Evolutionary conservation across 2,888 invertebrate genomes (phyloP).

Genomic region (Tipula helvola): DNA sequence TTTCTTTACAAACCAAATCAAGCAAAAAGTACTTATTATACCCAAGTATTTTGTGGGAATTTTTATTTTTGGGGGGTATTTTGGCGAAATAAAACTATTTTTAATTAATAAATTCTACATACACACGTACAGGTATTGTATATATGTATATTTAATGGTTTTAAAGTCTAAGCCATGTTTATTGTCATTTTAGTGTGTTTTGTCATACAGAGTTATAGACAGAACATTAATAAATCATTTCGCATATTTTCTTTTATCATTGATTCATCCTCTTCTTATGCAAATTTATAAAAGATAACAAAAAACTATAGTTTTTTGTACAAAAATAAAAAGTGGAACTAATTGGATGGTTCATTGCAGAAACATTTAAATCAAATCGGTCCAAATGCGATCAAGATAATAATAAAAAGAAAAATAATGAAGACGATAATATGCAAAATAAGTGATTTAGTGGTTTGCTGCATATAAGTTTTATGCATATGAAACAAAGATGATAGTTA

Average conservation of each 20-base stretch:
- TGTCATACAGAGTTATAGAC: background rate
- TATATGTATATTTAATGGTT: background rate
- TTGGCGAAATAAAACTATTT: background rate
- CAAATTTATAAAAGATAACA: background rate
- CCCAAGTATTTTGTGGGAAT: background rate
- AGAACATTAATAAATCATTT: background rate
- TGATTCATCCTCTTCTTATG: background rate
- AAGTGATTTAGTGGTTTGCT: background rate
- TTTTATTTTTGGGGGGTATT: background rate
- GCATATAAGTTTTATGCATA: background rate
- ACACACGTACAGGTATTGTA: background rate
- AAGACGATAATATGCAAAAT: background rate
- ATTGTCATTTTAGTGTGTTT: no score
- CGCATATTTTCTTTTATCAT: background rate
- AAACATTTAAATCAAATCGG: slow-evolving; percentile 4
- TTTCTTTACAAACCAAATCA: background rate
- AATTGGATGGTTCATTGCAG: background rate
- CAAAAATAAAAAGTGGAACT: background rate
- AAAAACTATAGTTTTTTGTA: background rate
- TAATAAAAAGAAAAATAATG: background rate
- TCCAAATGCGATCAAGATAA: slow-evolving; percentile 4
- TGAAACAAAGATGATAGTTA: background rate
- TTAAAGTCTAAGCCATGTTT: background rate
- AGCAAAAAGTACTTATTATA: background rate
- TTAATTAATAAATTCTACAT: background rate